Conservation (phyloP, 2,797 vertebrate genomes). For the Ambastaia sidthimunki region DNA sequence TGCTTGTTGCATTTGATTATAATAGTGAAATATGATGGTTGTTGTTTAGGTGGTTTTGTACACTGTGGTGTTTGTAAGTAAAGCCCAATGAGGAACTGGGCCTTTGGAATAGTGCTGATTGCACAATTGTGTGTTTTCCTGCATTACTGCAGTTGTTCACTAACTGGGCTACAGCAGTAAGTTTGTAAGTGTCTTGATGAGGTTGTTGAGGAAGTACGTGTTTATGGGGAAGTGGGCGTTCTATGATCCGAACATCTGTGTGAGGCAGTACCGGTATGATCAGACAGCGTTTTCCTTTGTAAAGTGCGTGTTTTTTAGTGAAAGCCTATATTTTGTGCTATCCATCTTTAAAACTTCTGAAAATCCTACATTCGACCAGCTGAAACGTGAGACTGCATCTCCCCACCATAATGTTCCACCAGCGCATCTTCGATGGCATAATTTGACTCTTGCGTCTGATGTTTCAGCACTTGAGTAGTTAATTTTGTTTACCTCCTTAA, state of each 20-base stretch:
- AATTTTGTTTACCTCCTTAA: slow-evolving; percentile 56
- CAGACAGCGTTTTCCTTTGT: background rate
- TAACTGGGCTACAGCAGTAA: background rate
- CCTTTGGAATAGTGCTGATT: slow-evolving; percentile 18
- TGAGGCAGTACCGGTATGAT: background rate
- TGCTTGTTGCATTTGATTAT: background rate
- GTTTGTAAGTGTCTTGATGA: background rate
- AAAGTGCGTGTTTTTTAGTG: background rate
- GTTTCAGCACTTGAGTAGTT: slow-evolving; percentile 46
- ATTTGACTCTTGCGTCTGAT: slow-evolving; percentile 46
- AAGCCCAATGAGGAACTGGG: slow-evolving; percentile 14
- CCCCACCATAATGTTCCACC: slow-evolving; percentile 18
- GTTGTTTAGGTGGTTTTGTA: background rate
- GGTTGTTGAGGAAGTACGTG: background rate
- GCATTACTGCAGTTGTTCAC: background rate
- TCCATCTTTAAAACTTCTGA: background rate
- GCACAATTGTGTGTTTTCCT: slow-evolving; percentile 36
- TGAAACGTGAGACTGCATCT: slow-evolving; percentile 1
- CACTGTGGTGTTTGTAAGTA: background rate
- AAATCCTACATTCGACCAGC: background rate
- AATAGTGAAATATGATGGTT: background rate
- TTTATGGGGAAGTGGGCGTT: slow-evolving; percentile 3
- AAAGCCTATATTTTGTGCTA: background rate
- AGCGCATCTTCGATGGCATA: slow-evolving; percentile 35
- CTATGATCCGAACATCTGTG: background rate